These are phyloP conservation scores for Apamea epomidion DNA, from an alignment of 2,888 invertebrate species.

Conservation along the genomic window DNA sequence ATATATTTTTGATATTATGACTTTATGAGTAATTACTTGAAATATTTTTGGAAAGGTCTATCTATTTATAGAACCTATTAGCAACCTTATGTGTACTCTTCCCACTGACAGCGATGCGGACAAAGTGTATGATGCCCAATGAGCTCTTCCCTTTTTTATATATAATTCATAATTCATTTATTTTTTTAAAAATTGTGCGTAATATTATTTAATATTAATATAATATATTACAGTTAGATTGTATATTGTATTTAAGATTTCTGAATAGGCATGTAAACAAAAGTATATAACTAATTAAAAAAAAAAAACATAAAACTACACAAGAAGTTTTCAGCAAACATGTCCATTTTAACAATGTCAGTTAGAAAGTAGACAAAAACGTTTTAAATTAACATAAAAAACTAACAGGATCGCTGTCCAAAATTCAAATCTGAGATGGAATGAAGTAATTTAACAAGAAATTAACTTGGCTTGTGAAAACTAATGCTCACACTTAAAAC, in stretches of 20 bases:
- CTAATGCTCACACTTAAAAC: not conserved
- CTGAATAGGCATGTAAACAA: not conserved
- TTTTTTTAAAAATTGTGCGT: not conserved
- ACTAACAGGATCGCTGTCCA: not conserved
- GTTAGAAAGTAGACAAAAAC: no score
- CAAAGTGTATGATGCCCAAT: not conserved
- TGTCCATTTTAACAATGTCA: not conserved
- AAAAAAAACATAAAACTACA: not conserved
- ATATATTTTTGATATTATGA: constrained; percentile 45
- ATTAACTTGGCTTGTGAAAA: not conserved
- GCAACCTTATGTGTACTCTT: not conserved
- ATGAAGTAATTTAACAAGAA: not conserved
- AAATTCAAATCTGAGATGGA: not conserved
- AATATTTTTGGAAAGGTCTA: constrained; percentile 20
- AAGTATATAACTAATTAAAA: not conserved
- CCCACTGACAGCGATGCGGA: not conserved
- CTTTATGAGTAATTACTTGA: constrained; percentile 24
- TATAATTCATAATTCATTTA: no score
- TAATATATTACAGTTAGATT: not conserved
- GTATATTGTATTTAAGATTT: not conserved
- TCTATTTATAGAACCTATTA: not conserved
- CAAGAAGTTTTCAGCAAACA: not conserved
- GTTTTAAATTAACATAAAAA: not conserved
- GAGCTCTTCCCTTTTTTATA: no score
- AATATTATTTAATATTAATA: no score